Conservation (phyloP, 2,797 vertebrate species). For the Linurgus olivaceus region DNA sequence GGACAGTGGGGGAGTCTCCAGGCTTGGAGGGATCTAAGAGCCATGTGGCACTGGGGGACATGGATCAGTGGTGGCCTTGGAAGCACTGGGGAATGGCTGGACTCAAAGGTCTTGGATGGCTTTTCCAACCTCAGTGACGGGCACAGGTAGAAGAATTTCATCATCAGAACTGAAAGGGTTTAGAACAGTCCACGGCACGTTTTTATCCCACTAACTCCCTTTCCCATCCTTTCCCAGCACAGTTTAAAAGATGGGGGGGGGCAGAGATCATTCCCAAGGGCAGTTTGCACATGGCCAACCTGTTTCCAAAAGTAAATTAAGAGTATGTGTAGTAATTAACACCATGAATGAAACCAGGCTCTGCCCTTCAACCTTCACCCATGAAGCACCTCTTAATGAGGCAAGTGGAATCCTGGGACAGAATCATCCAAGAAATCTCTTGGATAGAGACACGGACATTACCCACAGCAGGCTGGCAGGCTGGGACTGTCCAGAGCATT, state of each 20-base stretch:
- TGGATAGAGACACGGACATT: background rate
- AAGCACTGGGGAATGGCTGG: background rate
- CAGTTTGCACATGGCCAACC: background rate
- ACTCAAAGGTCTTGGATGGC: background rate
- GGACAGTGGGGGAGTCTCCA: background rate
- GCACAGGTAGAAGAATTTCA: background rate
- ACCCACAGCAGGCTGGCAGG: background rate
- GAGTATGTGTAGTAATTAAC: background rate
- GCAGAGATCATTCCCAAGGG: background rate
- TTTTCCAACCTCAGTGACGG: background rate
- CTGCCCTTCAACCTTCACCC: background rate
- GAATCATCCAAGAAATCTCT: background rate
- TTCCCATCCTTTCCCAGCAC: background rate
- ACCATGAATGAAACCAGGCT: background rate
- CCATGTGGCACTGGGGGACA: background rate
- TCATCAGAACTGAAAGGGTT: background rate
- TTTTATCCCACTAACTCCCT: background rate
- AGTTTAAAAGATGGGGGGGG: fast-evolving
- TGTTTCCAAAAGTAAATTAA: background rate
- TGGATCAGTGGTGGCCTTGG: background rate
- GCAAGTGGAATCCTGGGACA: background rate
- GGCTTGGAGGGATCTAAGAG: background rate
- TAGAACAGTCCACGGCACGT: fast-evolving
- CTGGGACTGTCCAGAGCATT: background rate
- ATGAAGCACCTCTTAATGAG: background rate